Base-by-base conservation (phyloP, 2,113 vertebrate genomes). In the Leucosticte australis region DNA sequence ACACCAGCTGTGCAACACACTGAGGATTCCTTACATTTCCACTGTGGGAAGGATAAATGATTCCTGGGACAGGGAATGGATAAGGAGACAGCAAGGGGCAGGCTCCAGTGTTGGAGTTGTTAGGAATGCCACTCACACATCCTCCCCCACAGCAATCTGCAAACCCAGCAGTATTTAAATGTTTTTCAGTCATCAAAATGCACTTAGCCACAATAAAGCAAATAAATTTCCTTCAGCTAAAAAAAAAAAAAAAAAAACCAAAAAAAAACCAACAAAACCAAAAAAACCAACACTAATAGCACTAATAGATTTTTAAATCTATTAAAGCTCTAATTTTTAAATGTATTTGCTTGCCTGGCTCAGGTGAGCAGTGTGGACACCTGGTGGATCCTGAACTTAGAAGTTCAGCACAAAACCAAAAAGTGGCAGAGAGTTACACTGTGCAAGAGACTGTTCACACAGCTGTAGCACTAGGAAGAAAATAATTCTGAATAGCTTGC, bases 1-100 rank as follows among this genome's bases (percentile, higher is more conserved):
- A 37, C 15, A 95, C 73, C 97, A 97, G 94, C 93, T 98, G 95
- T 91, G 74, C 87, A 63, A 71, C 74, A 74, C 74, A 30, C 55
- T 28, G 44, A 70, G 79, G 70, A 93, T 88, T 90, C 31, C 24
- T 63, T 41, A 69, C 50, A 37, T 84, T 95, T 83, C 42, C 55
- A 82, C 7, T 17, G 49, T 50, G 69, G 59, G 22, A 95, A 83
- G 78, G 35, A 60, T 73, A 90, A 97, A 94, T 94, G 60, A 93
- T 88, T 67, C 70, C 53, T 68, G 21, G 37, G 56, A 90, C 57
- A 82, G 64, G 84, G 59, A 96, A 95, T 44, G 94, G 77, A 26
- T 13, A 77, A 69, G 70, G 63, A 95, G 53, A 30, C 23, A 96
- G 59, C 70, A 64, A 91, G 52, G 30, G 80, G 42, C 19, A 42